Evolutionary conservation across 1,140 invertebrate genomes (phyloP), one percentile per base, ranked within the genome.

Genomic region (Conus betulinus): DNA sequence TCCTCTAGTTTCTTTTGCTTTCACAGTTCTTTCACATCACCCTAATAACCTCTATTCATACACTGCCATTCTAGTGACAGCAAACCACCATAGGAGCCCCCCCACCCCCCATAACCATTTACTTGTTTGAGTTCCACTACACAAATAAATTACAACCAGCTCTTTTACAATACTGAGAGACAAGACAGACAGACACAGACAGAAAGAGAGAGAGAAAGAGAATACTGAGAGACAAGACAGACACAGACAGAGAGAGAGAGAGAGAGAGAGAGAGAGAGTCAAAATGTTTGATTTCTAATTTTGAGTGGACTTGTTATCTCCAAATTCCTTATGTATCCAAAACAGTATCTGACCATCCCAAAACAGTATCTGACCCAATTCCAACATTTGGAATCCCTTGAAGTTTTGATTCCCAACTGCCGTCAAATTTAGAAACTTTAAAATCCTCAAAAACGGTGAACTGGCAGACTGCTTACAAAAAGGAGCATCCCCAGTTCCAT

Each of bases 101-200:
- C 39, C 39, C 39, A 0, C 39, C 39, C 39, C 39, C n/a, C n/a
- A n/a, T n/a, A n/a, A n/a, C n/a, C 17, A 71, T 6, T 7, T 11
- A 1, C 23, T 71, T 71, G 20, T 71, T 71, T 10, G 11, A 71
- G 67, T 71, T 20, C 67, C 67, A 71, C 67, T n/a, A 20, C 67
- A 71, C 67, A 71, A n/a, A 71, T 71, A 71, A 71, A 71, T 71
- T 23, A 71, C 67, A 71, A 10, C 67, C 67, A 71, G 67, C 67
- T 71, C 20, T 71, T 71, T 71, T 71, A 17, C 20, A 13, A 20
- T 71, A 20, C 67, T 10, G 67, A n/a, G 23, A 71, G 67, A 20
- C 11, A 71, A 23, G 67, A 71, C 11, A 71, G 20, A 71, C 6
- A 71, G 67, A 71, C 11, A 63, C 11, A 63, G 4, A 63, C 11